Conservation (phyloP, 2,113 vertebrate species). For the Eulacestoma nigropectus region DNA sequence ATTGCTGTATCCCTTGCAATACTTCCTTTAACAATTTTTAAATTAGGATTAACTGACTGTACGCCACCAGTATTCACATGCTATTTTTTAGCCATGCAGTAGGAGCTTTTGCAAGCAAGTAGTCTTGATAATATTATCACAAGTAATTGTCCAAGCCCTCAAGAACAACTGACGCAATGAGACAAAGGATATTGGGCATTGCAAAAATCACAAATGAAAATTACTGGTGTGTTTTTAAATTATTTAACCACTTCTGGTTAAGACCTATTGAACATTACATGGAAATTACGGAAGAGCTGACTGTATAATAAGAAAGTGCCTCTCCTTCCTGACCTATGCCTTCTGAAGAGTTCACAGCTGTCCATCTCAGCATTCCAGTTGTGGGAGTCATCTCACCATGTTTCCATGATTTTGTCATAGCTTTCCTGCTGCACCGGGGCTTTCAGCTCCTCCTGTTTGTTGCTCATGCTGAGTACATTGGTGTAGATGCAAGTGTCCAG, state of each 20-base stretch:
- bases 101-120: background rate
- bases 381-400: accelerated
- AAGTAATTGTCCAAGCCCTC: background rate
- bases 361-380: background rate
- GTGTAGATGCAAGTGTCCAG: background rate
- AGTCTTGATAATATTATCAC: background rate
- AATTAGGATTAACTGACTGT: background rate
- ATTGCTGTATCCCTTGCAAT: background rate
- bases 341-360: background rate
- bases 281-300: background rate
- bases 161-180: background rate
- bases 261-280: background rate
- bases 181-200: background rate
- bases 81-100: background rate
- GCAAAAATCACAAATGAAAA: background rate
- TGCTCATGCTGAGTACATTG: accelerated
- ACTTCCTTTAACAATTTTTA: background rate
- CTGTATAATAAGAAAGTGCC: background rate
- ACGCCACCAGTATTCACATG: too few relatives aligned
- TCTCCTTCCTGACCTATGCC: background rate
- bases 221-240: background rate
- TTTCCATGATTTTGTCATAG: background rate
- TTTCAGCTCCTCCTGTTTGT: background rate
- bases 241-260: background rate
- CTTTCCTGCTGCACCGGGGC: background rate